Conservation (phyloP, 2,888 invertebrate species). For the Tetrapedia diversipes region DNA sequence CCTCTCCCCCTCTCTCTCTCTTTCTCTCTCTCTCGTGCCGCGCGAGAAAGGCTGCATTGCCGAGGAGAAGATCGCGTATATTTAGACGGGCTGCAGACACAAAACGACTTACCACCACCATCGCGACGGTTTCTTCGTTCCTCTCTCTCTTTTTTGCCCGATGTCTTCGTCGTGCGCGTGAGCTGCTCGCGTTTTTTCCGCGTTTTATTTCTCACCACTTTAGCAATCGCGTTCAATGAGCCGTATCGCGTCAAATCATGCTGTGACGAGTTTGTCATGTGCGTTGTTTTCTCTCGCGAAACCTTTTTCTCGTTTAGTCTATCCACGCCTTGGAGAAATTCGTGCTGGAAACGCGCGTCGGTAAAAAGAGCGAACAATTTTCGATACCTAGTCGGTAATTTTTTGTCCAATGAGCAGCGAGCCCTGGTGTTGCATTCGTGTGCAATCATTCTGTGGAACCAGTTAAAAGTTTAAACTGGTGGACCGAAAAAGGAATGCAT, state of each 20-base stretch:
- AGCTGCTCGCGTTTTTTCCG: constrained; percentile 28
- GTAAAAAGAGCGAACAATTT: neutral
- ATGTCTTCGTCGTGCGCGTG: constrained; percentile 8
- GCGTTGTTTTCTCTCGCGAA: neutral
- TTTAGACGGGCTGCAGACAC: constrained; percentile 79
- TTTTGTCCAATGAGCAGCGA: neutral
- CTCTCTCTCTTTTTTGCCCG: constrained; percentile 23
- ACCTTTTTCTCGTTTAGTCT: neutral
- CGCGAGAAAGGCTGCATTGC: constrained; percentile 63
- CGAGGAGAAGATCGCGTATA: constrained; percentile 71
- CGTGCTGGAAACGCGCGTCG: neutral
- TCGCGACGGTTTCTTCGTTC: constrained; percentile 49
- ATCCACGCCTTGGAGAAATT: neutral
- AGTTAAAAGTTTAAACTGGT: constrained; percentile 22
- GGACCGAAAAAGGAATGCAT: constrained; percentile 20
- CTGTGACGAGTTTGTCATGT: neutral
- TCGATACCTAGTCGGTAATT: neutral
- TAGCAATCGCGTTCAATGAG: constrained; percentile 23
- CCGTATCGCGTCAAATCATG: constrained; percentile 14
- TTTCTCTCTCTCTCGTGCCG: constrained; percentile 24
- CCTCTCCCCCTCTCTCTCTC: constrained; percentile 2
- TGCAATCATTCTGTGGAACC: neutral
- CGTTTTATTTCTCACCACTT: constrained; percentile 24
- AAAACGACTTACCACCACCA: constrained; percentile 79
- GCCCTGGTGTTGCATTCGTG: too few species aligned